These are phyloP conservation scores for Tricholaema leucomelas DNA, from an alignment of 2,113 vertebrate species.

Conservation along the genomic window DNA sequence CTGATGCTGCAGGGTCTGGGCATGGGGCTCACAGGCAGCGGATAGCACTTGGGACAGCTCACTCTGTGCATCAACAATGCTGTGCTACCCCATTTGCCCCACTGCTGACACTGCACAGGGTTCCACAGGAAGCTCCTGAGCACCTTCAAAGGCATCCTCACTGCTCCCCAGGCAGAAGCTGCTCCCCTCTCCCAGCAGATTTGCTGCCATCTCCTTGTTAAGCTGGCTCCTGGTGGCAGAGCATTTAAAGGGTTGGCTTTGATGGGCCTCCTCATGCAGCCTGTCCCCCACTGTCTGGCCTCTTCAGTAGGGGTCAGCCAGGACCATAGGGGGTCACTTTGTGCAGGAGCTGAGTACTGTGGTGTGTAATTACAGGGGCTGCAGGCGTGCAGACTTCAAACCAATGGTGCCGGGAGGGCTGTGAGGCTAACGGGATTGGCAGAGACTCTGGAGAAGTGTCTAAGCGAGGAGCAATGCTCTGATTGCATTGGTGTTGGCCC, in stretches of 20 bases:
- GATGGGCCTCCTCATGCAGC: not conserved
- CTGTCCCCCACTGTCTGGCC: not conserved
- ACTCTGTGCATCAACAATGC: not conserved
- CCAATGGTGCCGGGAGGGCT: not conserved
- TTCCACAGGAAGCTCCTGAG: not conserved
- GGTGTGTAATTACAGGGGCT: not conserved
- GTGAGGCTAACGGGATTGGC: not conserved
- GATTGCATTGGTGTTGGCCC: not conserved
- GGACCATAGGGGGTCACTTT: not conserved
- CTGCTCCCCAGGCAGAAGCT: not conserved
- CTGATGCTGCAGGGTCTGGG: not conserved
- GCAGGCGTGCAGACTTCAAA: slow-evolving; percentile 20
- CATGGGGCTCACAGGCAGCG: not conserved
- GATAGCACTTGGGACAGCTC: not conserved
- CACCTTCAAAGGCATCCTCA: rapidly evolving
- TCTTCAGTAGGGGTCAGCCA: not conserved
- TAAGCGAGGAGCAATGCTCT: rapidly evolving
- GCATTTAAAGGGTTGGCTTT: slow-evolving; percentile 32
- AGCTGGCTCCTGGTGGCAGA: not conserved
- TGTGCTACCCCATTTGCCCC: rapidly evolving
- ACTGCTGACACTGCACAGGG: not conserved
- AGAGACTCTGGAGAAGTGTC: not conserved
- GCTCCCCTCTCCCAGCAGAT: not conserved
- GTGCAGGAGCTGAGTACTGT: not conserved
- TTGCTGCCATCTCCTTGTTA: not conserved